Conservation (phyloP, 2,113 vertebrate genomes). For the Corythoichthys intestinalis region DNA sequence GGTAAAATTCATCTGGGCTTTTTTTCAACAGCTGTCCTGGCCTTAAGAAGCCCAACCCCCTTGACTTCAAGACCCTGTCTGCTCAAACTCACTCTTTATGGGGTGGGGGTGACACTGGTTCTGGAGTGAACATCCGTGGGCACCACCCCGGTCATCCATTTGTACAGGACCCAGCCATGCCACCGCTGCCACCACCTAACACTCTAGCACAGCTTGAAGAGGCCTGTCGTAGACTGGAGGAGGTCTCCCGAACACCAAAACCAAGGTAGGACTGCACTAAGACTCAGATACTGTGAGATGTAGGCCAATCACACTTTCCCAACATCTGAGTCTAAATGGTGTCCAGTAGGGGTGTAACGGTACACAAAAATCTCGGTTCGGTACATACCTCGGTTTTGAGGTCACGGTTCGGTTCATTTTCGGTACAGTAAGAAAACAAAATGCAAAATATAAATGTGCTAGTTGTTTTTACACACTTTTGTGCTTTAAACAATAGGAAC, state of each 20-base stretch:
- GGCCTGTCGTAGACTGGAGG: slow-evolving; percentile 87
- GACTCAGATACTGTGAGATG: not conserved
- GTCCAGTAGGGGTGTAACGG: not conserved
- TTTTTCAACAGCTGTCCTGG: slow-evolving; percentile 70
- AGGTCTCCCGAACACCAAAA: slow-evolving; percentile 88
- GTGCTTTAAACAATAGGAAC: too few relatives aligned
- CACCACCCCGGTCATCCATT: slow-evolving; percentile 79
- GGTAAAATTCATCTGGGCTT: not conserved
- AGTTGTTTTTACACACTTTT: too few relatives aligned
- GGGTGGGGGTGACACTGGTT: slow-evolving; percentile 67
- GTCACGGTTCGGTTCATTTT: too few relatives aligned
- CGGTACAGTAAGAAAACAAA: too few relatives aligned
- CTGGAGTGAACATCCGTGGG: slow-evolving; percentile 68
- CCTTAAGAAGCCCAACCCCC: slow-evolving; percentile 77
- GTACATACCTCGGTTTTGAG: too few relatives aligned
- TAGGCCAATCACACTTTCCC: not conserved
- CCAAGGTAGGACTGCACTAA: slow-evolving; percentile 68
- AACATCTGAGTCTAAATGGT: not conserved
- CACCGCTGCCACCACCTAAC: slow-evolving; percentile 83
- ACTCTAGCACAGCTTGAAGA: slow-evolving; percentile 95
- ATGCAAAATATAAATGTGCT: too few relatives aligned
- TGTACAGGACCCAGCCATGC: slow-evolving; percentile 83
- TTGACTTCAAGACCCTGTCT: slow-evolving; percentile 73
- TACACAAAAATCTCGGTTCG: too few relatives aligned
- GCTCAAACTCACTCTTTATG: slow-evolving; percentile 67